phyloP scores from a whole-genome alignment of 1,140 invertebrate species.

The Sogatella furcifera region DNA sequence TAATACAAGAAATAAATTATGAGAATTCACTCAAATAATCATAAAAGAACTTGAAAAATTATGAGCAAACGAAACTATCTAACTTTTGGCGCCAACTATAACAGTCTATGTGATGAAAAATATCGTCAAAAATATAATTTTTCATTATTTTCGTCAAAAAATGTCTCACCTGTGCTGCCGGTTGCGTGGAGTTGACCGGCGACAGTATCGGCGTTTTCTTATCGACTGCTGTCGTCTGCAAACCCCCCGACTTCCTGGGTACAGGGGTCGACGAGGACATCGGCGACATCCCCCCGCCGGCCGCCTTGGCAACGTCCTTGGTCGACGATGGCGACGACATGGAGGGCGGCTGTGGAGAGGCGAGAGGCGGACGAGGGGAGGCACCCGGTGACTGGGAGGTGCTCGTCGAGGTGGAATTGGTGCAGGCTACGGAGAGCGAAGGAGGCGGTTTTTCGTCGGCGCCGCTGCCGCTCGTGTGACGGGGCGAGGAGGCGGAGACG shows the following conservation, averaged over 20 bases:
- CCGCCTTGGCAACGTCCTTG: not conserved
- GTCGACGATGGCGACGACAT: constrained; percentile 27
- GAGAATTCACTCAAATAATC: no score
- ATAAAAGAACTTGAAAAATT: no score
- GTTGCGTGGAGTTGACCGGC: constrained; percentile 10
- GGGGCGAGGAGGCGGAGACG: constrained; percentile 25
- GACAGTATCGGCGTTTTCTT: constrained; percentile 20
- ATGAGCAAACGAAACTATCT: no score
- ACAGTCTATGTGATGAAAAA: no score
- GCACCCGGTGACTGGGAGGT: constrained; percentile 34
- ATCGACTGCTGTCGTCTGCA: constrained; percentile 31
- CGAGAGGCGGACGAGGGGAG: constrained; percentile 33
- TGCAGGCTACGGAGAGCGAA: constrained; percentile 5
- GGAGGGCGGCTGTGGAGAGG: constrained; percentile 30
- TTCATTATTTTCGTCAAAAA: no score
- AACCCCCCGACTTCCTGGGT: constrained; percentile 21
- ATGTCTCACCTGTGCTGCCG: constrained; percentile 6
- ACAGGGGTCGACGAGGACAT: constrained; percentile 34
- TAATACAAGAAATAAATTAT: no score
- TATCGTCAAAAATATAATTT: no score
- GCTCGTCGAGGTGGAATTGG: constrained; percentile 17
- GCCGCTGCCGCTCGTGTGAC: constrained; percentile 32
- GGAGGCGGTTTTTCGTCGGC: constrained; percentile 15
- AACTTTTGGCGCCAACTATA: no score
- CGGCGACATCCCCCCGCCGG: constrained; percentile 31